Evolutionary conservation across 2,797 vertebrate species (phyloP).

Genomic region (Crocidura indochinensis): DNA sequence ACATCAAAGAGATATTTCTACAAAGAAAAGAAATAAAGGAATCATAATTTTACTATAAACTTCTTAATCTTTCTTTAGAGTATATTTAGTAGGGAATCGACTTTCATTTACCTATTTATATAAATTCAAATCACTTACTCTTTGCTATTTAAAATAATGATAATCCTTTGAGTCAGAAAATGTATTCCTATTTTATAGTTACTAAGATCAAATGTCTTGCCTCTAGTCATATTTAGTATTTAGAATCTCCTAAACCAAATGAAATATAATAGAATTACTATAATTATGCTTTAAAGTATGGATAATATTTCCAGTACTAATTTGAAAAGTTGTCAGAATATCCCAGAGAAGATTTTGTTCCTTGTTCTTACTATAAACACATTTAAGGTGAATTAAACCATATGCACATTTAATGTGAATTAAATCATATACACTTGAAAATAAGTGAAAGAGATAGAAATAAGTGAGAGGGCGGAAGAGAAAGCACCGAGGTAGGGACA

Average conservation of each 20-base stretch:
- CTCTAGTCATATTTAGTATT: background rate
- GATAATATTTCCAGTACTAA: background rate
- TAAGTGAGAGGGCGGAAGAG: background rate
- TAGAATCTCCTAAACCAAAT: background rate
- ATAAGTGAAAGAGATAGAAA: background rate
- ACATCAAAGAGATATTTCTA: background rate
- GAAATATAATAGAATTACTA: background rate
- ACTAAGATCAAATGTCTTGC: background rate
- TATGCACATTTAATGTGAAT: background rate
- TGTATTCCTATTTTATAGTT: background rate
- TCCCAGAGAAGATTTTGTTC: background rate
- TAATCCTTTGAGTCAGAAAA: background rate
- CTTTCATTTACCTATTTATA: conserved; percentile 31
- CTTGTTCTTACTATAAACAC: background rate
- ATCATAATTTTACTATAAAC: conserved; percentile 50
- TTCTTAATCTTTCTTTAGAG: conserved; percentile 3
- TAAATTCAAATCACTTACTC: background rate
- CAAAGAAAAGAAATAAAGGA: background rate
- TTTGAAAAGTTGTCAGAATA: background rate
- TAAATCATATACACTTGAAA: background rate
- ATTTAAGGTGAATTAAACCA: background rate
- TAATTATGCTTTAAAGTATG: background rate
- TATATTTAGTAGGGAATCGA: background rate
- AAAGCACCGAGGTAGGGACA: no score
- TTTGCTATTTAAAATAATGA: background rate